These are phyloP conservation scores for Lasioglossum lativentre DNA, from an alignment of 2,888 invertebrate genomes.

Conservation along the genomic window DNA sequence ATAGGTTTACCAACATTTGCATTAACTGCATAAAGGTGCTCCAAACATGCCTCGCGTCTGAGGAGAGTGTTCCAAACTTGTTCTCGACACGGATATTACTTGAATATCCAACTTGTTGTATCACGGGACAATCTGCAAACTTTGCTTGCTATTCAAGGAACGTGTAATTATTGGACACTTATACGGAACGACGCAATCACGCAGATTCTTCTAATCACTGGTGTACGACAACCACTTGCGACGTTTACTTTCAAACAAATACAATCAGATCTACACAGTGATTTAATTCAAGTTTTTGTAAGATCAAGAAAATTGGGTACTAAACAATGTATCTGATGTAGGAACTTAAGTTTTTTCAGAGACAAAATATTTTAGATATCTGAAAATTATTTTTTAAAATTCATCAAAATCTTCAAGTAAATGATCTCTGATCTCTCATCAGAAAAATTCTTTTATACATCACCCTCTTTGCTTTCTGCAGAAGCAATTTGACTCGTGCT, in stretches of 20 bases:
- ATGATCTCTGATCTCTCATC: no score
- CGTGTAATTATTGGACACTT: constrained; percentile 16
- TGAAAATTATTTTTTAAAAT: background rate
- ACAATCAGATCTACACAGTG: background rate
- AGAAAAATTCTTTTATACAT: background rate
- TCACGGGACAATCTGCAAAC: constrained; percentile 16
- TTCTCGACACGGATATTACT: constrained; percentile 17
- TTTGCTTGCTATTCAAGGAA: constrained; percentile 2
- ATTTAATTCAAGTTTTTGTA: background rate
- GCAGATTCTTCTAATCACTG: background rate
- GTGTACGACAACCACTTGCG: background rate
- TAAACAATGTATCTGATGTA: no score
- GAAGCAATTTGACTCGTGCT: background rate
- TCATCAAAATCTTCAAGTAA: background rate
- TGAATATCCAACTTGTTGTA: constrained; percentile 35
- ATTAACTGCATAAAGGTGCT: constrained; percentile 36
- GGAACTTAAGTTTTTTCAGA: no score
- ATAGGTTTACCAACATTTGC: constrained; percentile 43
- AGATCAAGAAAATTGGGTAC: background rate
- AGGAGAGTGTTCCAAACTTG: constrained; percentile 36
- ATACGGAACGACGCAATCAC: background rate
- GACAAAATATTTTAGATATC: background rate
- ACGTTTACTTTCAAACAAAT: background rate
- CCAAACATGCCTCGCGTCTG: constrained; percentile 23
- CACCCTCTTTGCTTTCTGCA: background rate